Evolutionary conservation across 2,888 invertebrate genomes (phyloP), one percentile per base, ranked within the genome.

Genomic region (Cephus pulcher): DNA sequence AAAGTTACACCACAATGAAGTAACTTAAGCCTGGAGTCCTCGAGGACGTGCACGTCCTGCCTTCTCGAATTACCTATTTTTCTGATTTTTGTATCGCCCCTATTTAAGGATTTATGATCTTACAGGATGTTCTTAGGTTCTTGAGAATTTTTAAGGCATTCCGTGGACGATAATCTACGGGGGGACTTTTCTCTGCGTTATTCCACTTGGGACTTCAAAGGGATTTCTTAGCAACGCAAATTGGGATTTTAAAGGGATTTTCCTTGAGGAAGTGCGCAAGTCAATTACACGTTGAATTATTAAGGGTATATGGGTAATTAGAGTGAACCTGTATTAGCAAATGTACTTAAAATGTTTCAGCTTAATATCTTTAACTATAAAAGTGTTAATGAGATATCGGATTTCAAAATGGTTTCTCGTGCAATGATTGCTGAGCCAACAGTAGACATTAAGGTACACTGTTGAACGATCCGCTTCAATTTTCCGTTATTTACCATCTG

Each of bases 1-100:
- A 88, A 88, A 82, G 84, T 79, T 83, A 86, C 81, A 87, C 88
- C 87, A 85, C 86, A 87, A 84, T 85, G 83, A 81, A 76, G 88
- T 85, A 88, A 88, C 83, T 79, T 76, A 84, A 88, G 79, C 82
- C 79, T 9, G 56, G 56, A 56, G 56, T 56, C 56, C 56, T 56
- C 23, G 56, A 15, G 56, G 23, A 56, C 56, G 23, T 56, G 23
- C 4, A 23, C 56, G 23, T 56, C 56, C 56, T 56, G 56, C 1
- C 15, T 23, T 56, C 56, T 56, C 56, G 56, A 56, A 56, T 56
- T 56, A 56, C 56, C 23, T 56, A 1, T 56, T 56, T 15, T 23
- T 9, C 56, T 9, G 23, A 56, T 56, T 56, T 56, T 56, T 23
- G 56, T 56, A 23, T 56, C 56, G 56, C 56, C 56, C 56, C 56